phyloP scores from a whole-genome alignment of 2,797 vertebrate species.

The Melanotaenia nigrans region DNA sequence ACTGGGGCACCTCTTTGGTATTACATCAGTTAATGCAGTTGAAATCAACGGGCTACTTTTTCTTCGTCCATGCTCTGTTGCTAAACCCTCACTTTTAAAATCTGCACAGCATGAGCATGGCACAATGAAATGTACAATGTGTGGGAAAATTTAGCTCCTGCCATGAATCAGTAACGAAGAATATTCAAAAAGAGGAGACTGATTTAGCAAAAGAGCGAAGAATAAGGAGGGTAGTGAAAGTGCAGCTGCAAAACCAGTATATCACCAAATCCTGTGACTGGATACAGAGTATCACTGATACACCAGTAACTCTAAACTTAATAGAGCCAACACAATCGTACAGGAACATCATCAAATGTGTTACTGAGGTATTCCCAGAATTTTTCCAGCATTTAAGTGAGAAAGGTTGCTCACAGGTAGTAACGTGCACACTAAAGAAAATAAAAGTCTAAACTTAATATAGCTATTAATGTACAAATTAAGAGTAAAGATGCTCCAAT shows the following conservation, averaged over 20 bases:
- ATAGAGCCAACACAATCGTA: background rate
- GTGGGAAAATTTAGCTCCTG: background rate
- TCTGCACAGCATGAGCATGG: background rate
- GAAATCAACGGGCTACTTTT: background rate
- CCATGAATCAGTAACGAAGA: background rate
- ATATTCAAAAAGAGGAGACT: background rate
- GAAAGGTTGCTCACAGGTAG: background rate
- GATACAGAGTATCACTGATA: background rate
- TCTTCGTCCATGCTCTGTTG: background rate
- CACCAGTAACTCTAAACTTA: background rate
- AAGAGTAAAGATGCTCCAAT: background rate
- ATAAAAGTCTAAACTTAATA: background rate
- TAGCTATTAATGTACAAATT: background rate
- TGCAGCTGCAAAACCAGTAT: background rate
- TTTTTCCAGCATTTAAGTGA: background rate
- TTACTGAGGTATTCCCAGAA: background rate
- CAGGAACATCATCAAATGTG: background rate
- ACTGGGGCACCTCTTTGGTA: background rate
- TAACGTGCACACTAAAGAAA: background rate
- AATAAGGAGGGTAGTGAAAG: background rate
- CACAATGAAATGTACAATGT: background rate
- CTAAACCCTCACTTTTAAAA: background rate
- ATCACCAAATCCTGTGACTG: constrained; percentile 8
- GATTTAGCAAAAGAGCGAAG: background rate
- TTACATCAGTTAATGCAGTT: background rate